Base-by-base conservation (phyloP, 2,113 vertebrate species). In the Rousettus leschenaultii region DNA sequence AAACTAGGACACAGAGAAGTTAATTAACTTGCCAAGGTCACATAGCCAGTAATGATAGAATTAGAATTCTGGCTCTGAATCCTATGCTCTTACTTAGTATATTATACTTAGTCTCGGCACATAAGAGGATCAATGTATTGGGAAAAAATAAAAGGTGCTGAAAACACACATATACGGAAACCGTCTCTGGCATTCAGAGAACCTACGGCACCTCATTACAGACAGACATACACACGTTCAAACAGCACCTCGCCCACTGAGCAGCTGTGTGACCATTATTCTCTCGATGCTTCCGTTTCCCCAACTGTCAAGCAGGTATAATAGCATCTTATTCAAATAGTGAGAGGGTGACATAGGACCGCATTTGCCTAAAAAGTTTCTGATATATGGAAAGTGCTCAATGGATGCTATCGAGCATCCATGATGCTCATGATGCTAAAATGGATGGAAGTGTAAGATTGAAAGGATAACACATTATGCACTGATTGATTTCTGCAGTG, bases 1-100 rank as follows among this genome's bases (percentile, higher is more conserved):
- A 94, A 92, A 66, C 19, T 13, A 61, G 38, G 35, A 12, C 61
- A 94, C 87, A 71, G 28, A 66, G 40, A 71, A 59, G 48, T 68
- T 30, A 57, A 30, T 11, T 14, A 19, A 74, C 22, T 89, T 59
- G 26, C n/a, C 35, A 93, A 74, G 26, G 40, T 78, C 82, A 95
- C 78, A 53, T 13, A 28, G 53, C 30, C 57, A 61, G 28, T 45
- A 43, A 28, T 4, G 13, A 13, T 2, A 53, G 19, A 51, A 57
- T 48, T 30, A 40, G 53, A 82, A 53, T 16, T n/a, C 24, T 66
- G 19, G 7, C 18, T 84, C 59, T 2, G 24, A 83, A 61, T 63
- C 26, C 0, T 26, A 8, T 28, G 9, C 5, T 85, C 45, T 74
- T 3, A 38, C 24, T 78, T 35, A 43, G 28, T 18, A 8, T 40